Conservation (phyloP, 2,113 vertebrate genomes). For the Physeter macrocephalus region DNA sequence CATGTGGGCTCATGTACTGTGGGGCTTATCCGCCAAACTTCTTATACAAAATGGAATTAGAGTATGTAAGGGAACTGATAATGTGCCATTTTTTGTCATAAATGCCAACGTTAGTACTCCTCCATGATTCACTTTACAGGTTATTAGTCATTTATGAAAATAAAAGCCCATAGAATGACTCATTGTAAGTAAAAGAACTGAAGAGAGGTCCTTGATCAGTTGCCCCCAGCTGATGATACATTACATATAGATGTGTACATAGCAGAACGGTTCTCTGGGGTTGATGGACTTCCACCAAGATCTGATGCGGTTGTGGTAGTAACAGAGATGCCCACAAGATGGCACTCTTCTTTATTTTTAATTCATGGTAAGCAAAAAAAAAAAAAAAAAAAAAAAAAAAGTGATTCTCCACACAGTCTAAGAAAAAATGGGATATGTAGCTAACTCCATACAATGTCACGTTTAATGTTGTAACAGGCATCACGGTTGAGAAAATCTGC, state of each 20-base stretch:
- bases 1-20: background rate
- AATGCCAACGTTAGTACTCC: background rate
- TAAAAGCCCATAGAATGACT: background rate
- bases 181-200: background rate
- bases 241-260: background rate
- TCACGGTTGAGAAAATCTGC: background rate
- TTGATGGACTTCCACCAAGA: no score
- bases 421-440: background rate
- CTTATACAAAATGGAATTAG: background rate
- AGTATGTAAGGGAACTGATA: background rate
- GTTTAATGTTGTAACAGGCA: background rate
- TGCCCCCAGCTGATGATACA: background rate
- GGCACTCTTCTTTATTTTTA: constrained; percentile 7
- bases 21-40: background rate
- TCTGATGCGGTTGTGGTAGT: background rate
- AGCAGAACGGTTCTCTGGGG: background rate
- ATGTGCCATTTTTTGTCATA: background rate
- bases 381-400: background rate
- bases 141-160: background rate
- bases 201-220: background rate
- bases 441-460: background rate
- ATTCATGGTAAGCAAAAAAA: background rate
- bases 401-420: background rate
- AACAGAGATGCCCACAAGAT: constrained; percentile 28
- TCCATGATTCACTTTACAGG: background rate